Evolutionary conservation across 2,113 vertebrate species (phyloP), one percentile per base, ranked within the genome.

Genomic region (Thermophis baileyi): DNA sequence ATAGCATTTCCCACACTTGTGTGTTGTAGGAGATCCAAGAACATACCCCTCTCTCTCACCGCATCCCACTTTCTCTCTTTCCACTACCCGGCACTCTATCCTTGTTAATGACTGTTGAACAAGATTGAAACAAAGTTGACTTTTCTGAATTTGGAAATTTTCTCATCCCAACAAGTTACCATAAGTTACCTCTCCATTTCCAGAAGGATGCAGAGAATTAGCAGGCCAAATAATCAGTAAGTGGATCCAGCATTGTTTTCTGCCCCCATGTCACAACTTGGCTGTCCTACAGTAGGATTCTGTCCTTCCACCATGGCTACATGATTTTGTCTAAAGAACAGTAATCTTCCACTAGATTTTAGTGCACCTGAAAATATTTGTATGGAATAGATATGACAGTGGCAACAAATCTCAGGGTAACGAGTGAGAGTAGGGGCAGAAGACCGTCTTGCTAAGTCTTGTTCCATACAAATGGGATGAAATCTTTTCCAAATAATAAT

Each of bases 401-500:
- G 53, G 53, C 69, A 89, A 60, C 49, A 85, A 0, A 87, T 95
- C 95, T 94, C 22, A 7, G 86, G 94, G 89, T 50, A 57, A 22
- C 7, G 20, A 90, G 46, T 57, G 46, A 86, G 53, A 16, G 94
- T 93, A 94, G 60, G 8, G 88, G 40, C 14, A 53, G 18, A 30
- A 51, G 90, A 30, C 57, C 69, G 40, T 47, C 95, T 2, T 91
- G 91, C 93, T 81, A 87, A 88, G 51, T 27, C 92, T 95, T 95
- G 92, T 54, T 87, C 25, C 94, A 89, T 55, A 94, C 14, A 63
- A 92, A 94, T 88, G 92, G 35, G 74, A 85, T 57, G 57, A 94
- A 63, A 51, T 57, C 90, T 92, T 87, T 95, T 94, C 94, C 89
- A 7, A 44, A 96, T 95, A 94, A 95, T 94, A 94, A 94, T 95